A percentile compares a stretch with the other conserved stretches of the same genome.
phyloP scores from a whole-genome alignment of 2,113 vertebrate genomes.

The Nothocercus nigrocapillus region DNA sequence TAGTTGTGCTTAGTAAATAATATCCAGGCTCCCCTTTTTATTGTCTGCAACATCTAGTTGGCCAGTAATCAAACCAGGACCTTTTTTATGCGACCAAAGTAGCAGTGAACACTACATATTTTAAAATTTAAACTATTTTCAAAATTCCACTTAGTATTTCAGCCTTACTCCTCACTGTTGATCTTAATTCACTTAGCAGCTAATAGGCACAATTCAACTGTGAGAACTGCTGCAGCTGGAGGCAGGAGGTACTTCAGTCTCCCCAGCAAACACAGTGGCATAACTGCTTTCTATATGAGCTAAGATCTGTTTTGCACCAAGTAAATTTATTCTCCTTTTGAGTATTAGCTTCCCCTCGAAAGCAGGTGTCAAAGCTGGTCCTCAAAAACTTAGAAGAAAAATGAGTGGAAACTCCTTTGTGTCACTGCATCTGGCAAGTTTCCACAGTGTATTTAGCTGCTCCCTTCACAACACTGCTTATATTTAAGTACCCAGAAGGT shows the following conservation, averaged over 20 bases:
- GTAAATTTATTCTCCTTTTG: constrained; percentile 24
- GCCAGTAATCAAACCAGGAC: neutral
- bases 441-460: constrained; percentile 14
- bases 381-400: neutral
- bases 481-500: neutral
- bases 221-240: constrained; percentile 49
- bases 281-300: neutral
- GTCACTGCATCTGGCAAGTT: constrained; percentile 10
- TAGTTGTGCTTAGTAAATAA: neutral
- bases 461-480: neutral
- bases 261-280: constrained; percentile 23
- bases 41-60: neutral
- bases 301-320: neutral
- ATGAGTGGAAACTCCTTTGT: neutral
- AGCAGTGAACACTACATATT: neutral
- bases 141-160: neutral
- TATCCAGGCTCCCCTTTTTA: neutral
- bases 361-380: constrained; percentile 11
- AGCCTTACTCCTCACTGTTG: constrained; percentile 1
- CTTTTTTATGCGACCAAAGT: neutral
- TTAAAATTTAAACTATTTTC: neutral
- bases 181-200: neutral
- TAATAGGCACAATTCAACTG: neutral
- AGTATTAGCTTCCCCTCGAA: constrained; percentile 23
- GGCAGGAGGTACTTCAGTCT: constrained; percentile 38